phyloP scores from a whole-genome alignment of 2,888 invertebrate genomes.

The Mellilla xanthometata region DNA sequence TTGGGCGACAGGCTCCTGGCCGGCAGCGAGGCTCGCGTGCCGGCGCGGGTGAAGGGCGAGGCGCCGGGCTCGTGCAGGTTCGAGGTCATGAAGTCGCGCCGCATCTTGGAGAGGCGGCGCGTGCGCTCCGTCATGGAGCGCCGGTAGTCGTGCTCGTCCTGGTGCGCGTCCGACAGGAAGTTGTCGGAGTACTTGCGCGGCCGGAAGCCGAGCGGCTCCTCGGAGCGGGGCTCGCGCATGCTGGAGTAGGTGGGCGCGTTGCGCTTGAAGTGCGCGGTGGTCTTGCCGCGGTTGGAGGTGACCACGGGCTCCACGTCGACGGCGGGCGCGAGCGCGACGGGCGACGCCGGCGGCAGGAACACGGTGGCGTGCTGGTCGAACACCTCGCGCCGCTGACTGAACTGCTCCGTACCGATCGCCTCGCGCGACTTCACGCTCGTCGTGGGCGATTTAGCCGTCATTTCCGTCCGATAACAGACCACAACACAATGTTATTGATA shows the following conservation, averaged over 20 bases:
- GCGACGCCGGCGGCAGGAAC: constrained; percentile 69
- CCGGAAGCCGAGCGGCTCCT: constrained; percentile 66
- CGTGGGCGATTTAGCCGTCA: constrained; percentile 76
- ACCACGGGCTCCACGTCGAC: constrained; percentile 65
- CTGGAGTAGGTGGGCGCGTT: constrained; percentile 71
- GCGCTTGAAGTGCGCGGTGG: constrained; percentile 72
- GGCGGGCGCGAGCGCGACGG: constrained; percentile 48
- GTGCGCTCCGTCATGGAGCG: constrained; percentile 70
- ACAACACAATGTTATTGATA: constrained; percentile 78
- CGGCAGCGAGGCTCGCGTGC: constrained; percentile 68
- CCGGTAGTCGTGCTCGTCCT: constrained; percentile 73
- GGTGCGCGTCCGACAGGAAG: constrained; percentile 69
- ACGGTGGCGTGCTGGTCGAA: constrained; percentile 78
- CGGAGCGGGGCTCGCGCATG: constrained; percentile 70
- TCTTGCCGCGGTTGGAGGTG: constrained; percentile 74
- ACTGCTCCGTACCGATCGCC: constrained; percentile 75
- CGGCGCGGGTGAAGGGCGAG: constrained; percentile 60
- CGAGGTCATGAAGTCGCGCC: constrained; percentile 70
- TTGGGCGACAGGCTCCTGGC: constrained; percentile 50
- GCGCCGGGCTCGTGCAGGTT: constrained; percentile 70
- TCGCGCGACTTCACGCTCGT: constrained; percentile 75
- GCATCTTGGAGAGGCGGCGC: constrained; percentile 66
- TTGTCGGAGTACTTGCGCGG: constrained; percentile 76
- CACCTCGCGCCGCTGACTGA: constrained; percentile 78
- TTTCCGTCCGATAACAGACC: constrained; percentile 80